Conservation (phyloP, 2,113 vertebrate species). For the Vombatus ursinus region DNA sequence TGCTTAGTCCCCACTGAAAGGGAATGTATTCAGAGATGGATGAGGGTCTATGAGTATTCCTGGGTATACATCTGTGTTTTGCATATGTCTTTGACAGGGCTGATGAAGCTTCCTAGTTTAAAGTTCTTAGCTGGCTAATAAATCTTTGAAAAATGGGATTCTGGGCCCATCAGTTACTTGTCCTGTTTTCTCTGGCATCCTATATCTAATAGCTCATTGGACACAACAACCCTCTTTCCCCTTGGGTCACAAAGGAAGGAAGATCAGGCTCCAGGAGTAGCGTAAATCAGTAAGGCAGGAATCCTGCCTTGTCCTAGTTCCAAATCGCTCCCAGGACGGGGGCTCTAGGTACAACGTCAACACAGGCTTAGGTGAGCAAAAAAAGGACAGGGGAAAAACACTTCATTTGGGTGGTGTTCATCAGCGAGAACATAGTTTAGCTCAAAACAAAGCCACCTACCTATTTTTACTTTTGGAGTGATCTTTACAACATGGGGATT, state of each 20-base stretch:
- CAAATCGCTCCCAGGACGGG: neutral
- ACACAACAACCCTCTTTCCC: slow-evolving; percentile 1
- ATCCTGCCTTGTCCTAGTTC: slow-evolving; percentile 30
- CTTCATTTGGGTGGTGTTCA: slow-evolving; percentile 24
- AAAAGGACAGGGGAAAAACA: slow-evolving; percentile 20
- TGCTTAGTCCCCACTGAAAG: no score
- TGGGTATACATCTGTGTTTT: no score
- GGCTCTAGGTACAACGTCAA: slow-evolving; percentile 7
- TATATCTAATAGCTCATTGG: neutral
- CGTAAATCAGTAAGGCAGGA: slow-evolving; percentile 37
- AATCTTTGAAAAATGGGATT: no score
- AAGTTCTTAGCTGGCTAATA: no score
- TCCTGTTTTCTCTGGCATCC: neutral
- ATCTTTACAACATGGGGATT: neutral
- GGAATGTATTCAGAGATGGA: no score
- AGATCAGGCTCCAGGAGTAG: slow-evolving; percentile 1
- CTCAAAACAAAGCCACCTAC: slow-evolving; percentile 6
- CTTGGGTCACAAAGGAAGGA: slow-evolving; percentile 12
- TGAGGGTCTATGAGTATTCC: no score
- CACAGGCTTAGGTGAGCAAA: neutral
- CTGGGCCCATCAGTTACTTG: no score
- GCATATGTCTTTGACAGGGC: no score
- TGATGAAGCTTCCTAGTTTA: no score
- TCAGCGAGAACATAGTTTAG: neutral
- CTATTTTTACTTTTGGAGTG: neutral